Percentiles rank a stretch among this genome's conserved stretches.
These are phyloP conservation scores for Allophyes oxyacanthae DNA, from an alignment of 2,888 invertebrate species.

Conservation along the genomic window DNA sequence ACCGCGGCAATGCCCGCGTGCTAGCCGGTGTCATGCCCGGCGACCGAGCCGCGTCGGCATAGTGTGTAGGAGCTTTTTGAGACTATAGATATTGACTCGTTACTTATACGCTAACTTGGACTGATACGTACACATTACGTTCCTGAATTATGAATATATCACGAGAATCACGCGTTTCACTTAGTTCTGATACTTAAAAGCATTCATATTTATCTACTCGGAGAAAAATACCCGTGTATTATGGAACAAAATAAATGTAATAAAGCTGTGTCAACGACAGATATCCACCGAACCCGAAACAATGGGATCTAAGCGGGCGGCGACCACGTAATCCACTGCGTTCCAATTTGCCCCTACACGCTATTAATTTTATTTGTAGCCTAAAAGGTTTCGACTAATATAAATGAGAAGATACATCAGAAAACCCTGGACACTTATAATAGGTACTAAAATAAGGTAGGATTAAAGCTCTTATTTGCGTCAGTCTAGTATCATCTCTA, in stretches of 20 bases:
- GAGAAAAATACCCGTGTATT: conserved; percentile 15
- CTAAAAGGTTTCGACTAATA: conserved; percentile 6
- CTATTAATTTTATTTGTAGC: conserved; percentile 30
- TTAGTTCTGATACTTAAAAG: conserved; percentile 8
- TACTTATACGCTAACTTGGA: too few species aligned
- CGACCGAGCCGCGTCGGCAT: too few species aligned
- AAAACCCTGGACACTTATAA: conserved; percentile 9
- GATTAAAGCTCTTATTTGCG: too few species aligned
- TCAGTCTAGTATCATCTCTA: too few species aligned
- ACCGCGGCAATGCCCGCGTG: too few species aligned
- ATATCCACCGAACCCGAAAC: conserved; percentile 34
- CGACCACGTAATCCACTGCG: conserved; percentile 26
- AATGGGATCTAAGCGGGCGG: conserved; percentile 21
- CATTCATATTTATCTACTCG: conserved; percentile 1
- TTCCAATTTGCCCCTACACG: conserved; percentile 14
- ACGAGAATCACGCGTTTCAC: conserved; percentile 3
- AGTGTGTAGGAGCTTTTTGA: too few species aligned
- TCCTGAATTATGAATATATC: too few species aligned
- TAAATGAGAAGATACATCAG: conserved; percentile 5
- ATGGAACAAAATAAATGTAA: conserved; percentile 25
- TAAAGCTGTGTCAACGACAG: conserved; percentile 30
- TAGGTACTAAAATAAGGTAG: too few species aligned
- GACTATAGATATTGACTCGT: too few species aligned
- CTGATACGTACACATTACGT: too few species aligned
- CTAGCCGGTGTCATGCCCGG: too few species aligned